phyloP scores from a whole-genome alignment of 2,113 vertebrate species.

The Dromiciops gliroides region DNA sequence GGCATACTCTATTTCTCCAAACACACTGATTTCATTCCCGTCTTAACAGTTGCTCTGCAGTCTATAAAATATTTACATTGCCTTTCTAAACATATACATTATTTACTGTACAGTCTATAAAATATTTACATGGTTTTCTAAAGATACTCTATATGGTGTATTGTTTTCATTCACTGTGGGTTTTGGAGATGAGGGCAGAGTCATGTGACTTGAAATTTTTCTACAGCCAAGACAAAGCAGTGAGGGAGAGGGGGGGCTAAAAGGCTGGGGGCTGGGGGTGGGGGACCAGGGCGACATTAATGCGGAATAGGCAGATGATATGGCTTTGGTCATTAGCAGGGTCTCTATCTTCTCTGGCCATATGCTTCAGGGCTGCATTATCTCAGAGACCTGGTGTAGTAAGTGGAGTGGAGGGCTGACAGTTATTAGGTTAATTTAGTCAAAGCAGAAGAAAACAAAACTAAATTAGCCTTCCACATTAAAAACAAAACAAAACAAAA shows the following conservation, averaged over 20 bases:
- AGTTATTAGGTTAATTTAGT: not conserved
- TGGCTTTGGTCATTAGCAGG: not conserved
- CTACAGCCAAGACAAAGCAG: conserved; percentile 20
- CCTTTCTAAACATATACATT: conserved; percentile 73
- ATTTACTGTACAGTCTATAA: conserved; percentile 74
- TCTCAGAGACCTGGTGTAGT: not conserved
- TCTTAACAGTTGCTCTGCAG: conserved; percentile 62
- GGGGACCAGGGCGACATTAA: conserved; percentile 8
- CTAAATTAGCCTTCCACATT: not conserved
- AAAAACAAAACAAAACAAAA: not conserved
- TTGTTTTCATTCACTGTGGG: conserved; percentile 49
- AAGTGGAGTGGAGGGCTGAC: not conserved
- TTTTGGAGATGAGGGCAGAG: conserved; percentile 17
- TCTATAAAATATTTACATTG: conserved; percentile 77
- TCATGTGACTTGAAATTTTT: not conserved
- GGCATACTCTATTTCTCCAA: conserved; percentile 64
- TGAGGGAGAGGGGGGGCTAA: not conserved
- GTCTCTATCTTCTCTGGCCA: not conserved
- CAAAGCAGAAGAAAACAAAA: not conserved
- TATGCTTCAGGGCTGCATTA: not conserved
- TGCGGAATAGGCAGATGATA: not conserved
- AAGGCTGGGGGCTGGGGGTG: not conserved
- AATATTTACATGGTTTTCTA: conserved; percentile 72
- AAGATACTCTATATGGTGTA: conserved; percentile 48
- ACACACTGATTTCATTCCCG: conserved; percentile 66